Conservation (phyloP, 2,797 vertebrate genomes). For the Cryptoprocta ferox region DNA sequence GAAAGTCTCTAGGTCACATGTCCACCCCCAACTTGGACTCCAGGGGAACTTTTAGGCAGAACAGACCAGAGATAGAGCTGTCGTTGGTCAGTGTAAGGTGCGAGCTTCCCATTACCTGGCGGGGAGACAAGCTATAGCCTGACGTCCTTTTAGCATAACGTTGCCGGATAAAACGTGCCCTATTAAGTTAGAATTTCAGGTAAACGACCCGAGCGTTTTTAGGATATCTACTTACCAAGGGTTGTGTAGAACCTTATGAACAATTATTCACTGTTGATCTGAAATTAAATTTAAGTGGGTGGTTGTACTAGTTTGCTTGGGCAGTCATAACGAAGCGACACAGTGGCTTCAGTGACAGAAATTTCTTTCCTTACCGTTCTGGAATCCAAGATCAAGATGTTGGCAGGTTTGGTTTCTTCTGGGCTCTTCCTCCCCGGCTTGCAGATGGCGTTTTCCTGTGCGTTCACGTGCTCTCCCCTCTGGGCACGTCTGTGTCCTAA, state of each 20-base stretch:
- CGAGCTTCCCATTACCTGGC: neutral
- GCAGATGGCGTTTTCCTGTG: neutral
- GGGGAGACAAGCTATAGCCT: neutral
- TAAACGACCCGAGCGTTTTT: neutral
- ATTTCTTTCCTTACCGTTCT: neutral
- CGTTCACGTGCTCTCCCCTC: neutral
- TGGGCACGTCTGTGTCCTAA: neutral
- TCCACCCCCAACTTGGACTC: neutral
- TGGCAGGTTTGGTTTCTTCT: neutral
- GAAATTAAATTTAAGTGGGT: conserved; percentile 11
- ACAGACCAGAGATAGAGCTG: neutral
- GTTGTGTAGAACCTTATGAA: neutral
- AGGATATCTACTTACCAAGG: neutral
- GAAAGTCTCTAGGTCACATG: neutral
- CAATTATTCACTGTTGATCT: neutral
- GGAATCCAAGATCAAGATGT: neutral
- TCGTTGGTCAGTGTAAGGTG: neutral
- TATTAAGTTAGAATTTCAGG: neutral
- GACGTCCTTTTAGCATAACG: neutral
- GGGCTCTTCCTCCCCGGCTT: neutral
- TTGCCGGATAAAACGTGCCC: neutral
- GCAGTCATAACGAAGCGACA: neutral
- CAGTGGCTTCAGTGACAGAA: neutral
- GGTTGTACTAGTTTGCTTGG: neutral
- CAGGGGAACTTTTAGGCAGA: neutral